Conservation (phyloP, 2,888 invertebrate species). For the Leptopterna dolabrata region DNA sequence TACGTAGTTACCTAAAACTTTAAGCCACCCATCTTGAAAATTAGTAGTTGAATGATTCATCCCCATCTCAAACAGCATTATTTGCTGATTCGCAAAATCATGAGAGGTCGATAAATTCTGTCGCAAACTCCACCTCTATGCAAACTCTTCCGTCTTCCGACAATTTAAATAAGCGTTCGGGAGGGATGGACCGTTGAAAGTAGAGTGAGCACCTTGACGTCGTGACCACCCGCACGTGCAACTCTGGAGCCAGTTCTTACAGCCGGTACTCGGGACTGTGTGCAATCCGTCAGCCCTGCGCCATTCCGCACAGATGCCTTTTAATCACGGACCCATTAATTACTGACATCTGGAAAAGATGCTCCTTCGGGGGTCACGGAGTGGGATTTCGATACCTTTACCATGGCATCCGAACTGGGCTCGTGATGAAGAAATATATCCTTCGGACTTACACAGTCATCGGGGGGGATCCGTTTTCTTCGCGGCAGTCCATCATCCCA, state of each 20-base stretch:
- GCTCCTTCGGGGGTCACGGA: background rate
- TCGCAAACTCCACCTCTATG: background rate
- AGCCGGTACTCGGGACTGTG: too few species aligned
- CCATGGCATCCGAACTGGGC: background rate
- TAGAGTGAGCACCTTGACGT: background rate
- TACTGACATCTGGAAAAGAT: background rate
- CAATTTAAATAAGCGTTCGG: background rate
- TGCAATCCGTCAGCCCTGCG: background rate
- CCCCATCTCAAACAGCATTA: too few species aligned
- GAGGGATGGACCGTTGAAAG: background rate
- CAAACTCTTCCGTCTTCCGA: background rate
- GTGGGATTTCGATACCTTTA: background rate
- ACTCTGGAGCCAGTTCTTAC: background rate
- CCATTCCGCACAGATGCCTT: background rate
- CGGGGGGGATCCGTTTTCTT: background rate
- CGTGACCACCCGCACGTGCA: slow-evolving; percentile 40
- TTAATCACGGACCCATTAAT: background rate
- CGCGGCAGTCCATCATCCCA: background rate
- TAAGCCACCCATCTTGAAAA: too few species aligned
- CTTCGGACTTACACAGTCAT: background rate
- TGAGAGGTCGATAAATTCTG: background rate
- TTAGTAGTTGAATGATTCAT: too few species aligned
- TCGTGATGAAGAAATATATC: background rate
- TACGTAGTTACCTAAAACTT: too few species aligned
- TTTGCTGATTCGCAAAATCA: background rate